Evolutionary conservation across 2,888 invertebrate genomes (phyloP).

Genomic region (Lysandra coridon): DNA sequence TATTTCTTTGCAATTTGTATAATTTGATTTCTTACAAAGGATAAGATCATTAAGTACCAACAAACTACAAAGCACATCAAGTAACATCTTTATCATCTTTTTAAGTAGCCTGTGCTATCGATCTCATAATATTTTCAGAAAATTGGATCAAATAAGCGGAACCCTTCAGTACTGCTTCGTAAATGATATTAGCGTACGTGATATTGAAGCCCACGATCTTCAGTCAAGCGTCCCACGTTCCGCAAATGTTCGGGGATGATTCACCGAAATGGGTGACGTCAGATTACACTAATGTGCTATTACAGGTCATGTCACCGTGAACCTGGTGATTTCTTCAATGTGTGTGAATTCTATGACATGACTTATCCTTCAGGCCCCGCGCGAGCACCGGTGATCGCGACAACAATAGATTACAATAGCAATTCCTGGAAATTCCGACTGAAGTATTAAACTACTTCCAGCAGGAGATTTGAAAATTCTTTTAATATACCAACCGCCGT

Average conservation of each 20-base stretch:
- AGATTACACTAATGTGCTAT: slow-evolving; percentile 23
- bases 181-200: slow-evolving; percentile 27
- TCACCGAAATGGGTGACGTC: slow-evolving; percentile 21
- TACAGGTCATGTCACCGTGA: slow-evolving; percentile 15
- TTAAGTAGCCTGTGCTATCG: background rate
- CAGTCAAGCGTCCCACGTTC: slow-evolving; percentile 25
- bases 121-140: background rate
- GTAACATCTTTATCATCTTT: background rate
- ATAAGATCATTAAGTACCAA: background rate
- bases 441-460: background rate
- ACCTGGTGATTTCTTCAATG: background rate
- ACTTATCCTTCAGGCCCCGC: too few relatives aligned
- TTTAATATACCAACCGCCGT: background rate
- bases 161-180: background rate
- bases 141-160: slow-evolving; percentile 3
- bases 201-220: slow-evolving; percentile 14
- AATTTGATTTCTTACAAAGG: too few relatives aligned
- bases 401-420: too few relatives aligned
- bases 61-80: background rate
- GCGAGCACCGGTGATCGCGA: too few relatives aligned
- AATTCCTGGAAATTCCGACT: too few relatives aligned
- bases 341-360: background rate
- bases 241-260: slow-evolving; percentile 16
- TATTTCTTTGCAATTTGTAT: too few relatives aligned
- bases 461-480: background rate